Conservation (phyloP, 2,797 vertebrate genomes). For the Anabacerthia variegaticeps region DNA sequence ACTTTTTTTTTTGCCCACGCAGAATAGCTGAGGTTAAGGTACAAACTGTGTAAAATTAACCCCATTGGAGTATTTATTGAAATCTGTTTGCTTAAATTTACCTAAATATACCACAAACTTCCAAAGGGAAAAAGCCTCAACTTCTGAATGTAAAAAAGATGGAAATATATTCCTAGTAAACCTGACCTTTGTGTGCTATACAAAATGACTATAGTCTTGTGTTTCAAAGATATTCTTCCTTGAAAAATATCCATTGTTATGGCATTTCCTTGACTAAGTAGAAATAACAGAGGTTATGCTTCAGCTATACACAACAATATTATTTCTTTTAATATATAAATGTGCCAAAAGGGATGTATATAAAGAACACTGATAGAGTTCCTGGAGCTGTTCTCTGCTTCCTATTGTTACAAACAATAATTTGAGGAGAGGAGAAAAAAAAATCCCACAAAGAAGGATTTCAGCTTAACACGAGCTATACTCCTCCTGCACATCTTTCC, state of each 20-base stretch:
- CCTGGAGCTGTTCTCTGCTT: slow-evolving; percentile 44
- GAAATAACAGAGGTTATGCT: slow-evolving; percentile 52
- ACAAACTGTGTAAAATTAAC: not conserved
- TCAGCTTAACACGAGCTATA: slow-evolving; percentile 65
- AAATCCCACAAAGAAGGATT: slow-evolving; percentile 68
- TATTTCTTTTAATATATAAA: slow-evolving; percentile 69
- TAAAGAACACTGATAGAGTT: slow-evolving; percentile 35
- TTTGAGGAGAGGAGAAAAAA: slow-evolving; percentile 49
- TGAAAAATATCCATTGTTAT: slow-evolving; percentile 45
- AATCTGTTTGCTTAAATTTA: not conserved
- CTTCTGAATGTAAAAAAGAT: slow-evolving; percentile 38
- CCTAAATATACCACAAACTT: slow-evolving; percentile 27
- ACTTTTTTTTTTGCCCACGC: not conserved
- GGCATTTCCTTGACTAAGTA: slow-evolving; percentile 43
- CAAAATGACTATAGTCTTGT: not conserved
- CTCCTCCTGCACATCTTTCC: slow-evolving; percentile 70
- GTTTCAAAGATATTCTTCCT: slow-evolving; percentile 46
- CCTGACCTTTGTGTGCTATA: not conserved
- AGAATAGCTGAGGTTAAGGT: not conserved
- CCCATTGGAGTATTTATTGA: not conserved
- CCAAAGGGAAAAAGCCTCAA: not conserved
- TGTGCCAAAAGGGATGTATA: slow-evolving; percentile 41
- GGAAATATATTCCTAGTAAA: slow-evolving; percentile 47
- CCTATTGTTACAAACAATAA: slow-evolving; percentile 58
- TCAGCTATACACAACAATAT: slow-evolving; percentile 48